Evolutionary conservation across 2,888 invertebrate genomes (phyloP).

Genomic region (Trichacis sp.): DNA sequence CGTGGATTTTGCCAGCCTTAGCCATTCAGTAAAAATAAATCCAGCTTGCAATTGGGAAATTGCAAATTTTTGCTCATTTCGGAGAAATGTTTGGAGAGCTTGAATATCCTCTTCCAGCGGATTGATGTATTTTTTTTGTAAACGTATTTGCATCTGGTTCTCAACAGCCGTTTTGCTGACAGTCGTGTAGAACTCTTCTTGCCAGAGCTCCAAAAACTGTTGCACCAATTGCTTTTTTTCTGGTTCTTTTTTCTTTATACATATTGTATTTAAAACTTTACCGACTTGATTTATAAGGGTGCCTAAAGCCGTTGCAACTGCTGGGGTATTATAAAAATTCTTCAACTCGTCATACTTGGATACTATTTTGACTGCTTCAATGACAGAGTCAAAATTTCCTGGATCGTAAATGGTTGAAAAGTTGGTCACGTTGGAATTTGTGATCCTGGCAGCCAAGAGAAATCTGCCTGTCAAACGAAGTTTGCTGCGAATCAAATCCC

Average conservation of each 20-base stretch:
- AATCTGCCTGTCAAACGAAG: slow-evolving; percentile 9
- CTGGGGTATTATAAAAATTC: slow-evolving; percentile 23
- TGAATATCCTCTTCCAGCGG: slow-evolving; percentile 28
- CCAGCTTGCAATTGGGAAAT: too few relatives aligned
- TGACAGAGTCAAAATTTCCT: slow-evolving; percentile 19
- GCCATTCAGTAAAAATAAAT: too few relatives aligned
- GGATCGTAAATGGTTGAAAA: slow-evolving; percentile 27
- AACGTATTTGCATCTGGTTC: slow-evolving; percentile 12
- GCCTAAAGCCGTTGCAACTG: slow-evolving; percentile 27
- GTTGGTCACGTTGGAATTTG: slow-evolving; percentile 8
- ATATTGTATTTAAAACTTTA: slow-evolving; percentile 21
- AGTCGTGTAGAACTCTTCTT: slow-evolving; percentile 18
- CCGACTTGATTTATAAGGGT: slow-evolving; percentile 34
- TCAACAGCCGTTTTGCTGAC: slow-evolving; percentile 29
- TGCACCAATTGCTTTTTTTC: slow-evolving; percentile 27
- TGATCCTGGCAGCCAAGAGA: not conserved
- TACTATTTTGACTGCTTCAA: slow-evolving; percentile 26
- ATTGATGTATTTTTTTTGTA: slow-evolving; percentile 15
- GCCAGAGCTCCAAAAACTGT: slow-evolving; percentile 32
- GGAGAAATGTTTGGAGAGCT: too few relatives aligned
- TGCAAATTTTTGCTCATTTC: too few relatives aligned
- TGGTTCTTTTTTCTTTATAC: slow-evolving; percentile 25
- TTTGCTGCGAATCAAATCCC: not conserved
- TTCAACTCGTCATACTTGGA: slow-evolving; percentile 17
- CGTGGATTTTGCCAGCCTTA: too few relatives aligned